phyloP scores from a whole-genome alignment of 2,888 invertebrate species.

The Prosapia bicincta region DNA sequence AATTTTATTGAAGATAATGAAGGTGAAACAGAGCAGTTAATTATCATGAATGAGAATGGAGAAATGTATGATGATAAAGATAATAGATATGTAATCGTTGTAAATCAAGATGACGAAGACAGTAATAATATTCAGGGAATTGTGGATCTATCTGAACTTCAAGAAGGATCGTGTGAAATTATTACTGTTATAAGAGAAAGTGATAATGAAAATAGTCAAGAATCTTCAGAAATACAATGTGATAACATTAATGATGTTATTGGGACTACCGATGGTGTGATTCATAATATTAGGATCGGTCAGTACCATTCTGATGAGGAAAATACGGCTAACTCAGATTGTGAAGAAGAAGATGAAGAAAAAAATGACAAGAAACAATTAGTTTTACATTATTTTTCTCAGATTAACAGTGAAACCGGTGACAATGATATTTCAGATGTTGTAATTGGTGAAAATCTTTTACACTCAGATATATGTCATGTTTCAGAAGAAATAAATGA shows the following conservation, averaged over 20 bases:
- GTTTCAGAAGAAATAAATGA: background rate
- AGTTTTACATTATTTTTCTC: background rate
- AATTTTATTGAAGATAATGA: conserved; percentile 23
- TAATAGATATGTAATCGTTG: conserved; percentile 14
- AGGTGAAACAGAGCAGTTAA: conserved; percentile 1
- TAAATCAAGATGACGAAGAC: conserved; percentile 12
- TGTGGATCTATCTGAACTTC: conserved; percentile 17
- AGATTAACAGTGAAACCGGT: background rate
- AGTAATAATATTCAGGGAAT: conserved; percentile 6
- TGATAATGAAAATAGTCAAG: conserved; percentile 27
- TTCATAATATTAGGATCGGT: conserved; percentile 23
- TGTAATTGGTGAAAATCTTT: background rate
- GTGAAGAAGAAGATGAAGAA: background rate
- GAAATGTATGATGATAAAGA: background rate
- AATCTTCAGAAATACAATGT: conserved; percentile 20
- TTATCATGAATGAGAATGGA: conserved; percentile 16
- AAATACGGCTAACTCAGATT: background rate
- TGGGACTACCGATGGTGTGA: conserved; percentile 20
- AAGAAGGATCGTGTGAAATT: conserved; percentile 25
- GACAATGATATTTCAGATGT: background rate
- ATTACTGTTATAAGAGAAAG: conserved; percentile 28
- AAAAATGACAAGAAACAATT: conserved; percentile 4
- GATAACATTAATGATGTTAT: conserved; percentile 28
- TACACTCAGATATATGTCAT: background rate
- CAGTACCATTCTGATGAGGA: conserved; percentile 26